phyloP scores from a whole-genome alignment of 2,888 invertebrate genomes.

The Netelia fuscicornis region DNA sequence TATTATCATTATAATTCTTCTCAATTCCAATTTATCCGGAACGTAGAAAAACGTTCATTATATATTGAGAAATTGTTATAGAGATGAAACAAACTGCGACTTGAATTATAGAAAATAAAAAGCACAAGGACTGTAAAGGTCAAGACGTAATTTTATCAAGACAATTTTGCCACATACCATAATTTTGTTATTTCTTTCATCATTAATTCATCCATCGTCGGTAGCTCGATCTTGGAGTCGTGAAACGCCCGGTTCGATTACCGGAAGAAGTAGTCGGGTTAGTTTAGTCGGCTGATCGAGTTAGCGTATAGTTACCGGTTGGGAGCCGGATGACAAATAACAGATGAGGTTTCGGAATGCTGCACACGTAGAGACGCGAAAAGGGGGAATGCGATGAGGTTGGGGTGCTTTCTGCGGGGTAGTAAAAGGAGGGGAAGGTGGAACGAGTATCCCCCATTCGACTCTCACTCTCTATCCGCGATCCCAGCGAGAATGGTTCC shows the following conservation, averaged over 20 bases:
- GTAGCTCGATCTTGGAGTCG: conserved; percentile 55
- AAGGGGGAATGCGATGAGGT: conserved; percentile 34
- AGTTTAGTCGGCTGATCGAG: conserved; percentile 79
- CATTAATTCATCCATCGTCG: conserved; percentile 3
- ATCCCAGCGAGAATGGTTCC: conserved; percentile 40
- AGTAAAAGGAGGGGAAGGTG: conserved; percentile 1
- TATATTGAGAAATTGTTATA: too few relatives aligned
- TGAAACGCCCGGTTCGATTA: conserved; percentile 75
- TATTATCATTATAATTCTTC: too few relatives aligned
- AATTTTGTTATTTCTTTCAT: neutral
- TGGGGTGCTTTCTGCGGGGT: conserved; percentile 16
- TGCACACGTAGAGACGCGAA: conserved; percentile 76
- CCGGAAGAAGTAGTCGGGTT: conserved; percentile 78
- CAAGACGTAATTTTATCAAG: neutral
- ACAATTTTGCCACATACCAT: neutral
- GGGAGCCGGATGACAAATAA: conserved; percentile 80
- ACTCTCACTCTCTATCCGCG: conserved; percentile 39
- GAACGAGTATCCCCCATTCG: conserved; percentile 37
- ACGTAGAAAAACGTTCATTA: too few relatives aligned
- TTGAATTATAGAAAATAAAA: neutral
- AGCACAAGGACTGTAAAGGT: too few relatives aligned
- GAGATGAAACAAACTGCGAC: too few relatives aligned
- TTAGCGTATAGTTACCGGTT: conserved; percentile 77
- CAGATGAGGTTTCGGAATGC: conserved; percentile 79
- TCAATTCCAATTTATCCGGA: too few relatives aligned